Conservation (phyloP, 2,888 invertebrate genomes). For the Lumbricus terrestris region DNA sequence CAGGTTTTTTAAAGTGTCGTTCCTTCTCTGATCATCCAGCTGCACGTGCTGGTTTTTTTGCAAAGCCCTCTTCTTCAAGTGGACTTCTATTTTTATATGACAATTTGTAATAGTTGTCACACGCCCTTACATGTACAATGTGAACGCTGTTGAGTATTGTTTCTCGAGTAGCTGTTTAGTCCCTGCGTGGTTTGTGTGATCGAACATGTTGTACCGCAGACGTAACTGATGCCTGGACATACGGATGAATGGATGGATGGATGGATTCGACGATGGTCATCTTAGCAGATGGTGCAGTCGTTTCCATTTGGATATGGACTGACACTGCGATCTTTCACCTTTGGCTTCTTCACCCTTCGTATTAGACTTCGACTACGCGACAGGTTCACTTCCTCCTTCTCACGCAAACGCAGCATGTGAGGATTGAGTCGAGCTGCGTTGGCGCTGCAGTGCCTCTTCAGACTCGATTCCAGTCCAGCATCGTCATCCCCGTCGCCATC, state of each 20-base stretch:
- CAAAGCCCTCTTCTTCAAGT: not conserved
- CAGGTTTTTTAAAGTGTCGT: not conserved
- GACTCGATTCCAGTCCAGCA: slow-evolving; percentile 40
- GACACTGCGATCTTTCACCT: slow-evolving; percentile 45
- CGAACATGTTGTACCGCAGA: not conserved
- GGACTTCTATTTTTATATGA: not conserved
- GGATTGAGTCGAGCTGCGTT: slow-evolving; percentile 62
- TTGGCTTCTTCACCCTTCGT: slow-evolving; percentile 69
- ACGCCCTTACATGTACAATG: not conserved
- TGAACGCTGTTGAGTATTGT: not conserved
- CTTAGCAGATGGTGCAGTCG: slow-evolving; percentile 30
- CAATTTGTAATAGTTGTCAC: not conserved
- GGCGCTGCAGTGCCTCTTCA: slow-evolving; percentile 75
- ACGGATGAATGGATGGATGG: slow-evolving; percentile 14
- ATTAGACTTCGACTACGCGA: slow-evolving; percentile 73
- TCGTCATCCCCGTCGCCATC: slow-evolving; percentile 43
- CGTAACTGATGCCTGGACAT: not conserved
- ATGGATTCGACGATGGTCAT: not conserved
- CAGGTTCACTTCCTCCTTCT: slow-evolving; percentile 40
- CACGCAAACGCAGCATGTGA: slow-evolving; percentile 54
- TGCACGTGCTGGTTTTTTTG: not conserved
- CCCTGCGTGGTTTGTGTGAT: not conserved
- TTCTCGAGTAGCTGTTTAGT: not conserved
- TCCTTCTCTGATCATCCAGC: not conserved
- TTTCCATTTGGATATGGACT: slow-evolving; percentile 43